These are phyloP conservation scores for Rhinatrema bivittatum DNA, from an alignment of 2,797 vertebrate genomes.

Conservation along the genomic window DNA sequence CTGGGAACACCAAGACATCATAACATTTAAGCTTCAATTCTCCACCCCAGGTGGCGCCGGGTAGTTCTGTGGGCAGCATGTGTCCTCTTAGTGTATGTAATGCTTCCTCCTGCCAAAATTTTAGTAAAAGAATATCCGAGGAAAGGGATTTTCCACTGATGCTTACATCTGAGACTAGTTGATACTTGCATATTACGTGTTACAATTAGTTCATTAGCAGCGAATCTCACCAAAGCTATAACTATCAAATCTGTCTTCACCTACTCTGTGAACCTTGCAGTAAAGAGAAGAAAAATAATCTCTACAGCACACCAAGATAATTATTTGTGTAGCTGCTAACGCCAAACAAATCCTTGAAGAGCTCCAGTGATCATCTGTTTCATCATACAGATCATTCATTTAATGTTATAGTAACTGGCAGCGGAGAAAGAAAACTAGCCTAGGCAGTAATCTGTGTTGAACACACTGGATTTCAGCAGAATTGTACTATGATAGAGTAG, in stretches of 20 bases:
- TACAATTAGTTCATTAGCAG: conserved; percentile 13
- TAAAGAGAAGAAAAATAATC: conserved; percentile 16
- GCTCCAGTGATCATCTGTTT: conserved; percentile 28
- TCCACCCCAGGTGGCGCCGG: conserved; percentile 35
- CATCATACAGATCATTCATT: too few relatives aligned
- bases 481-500: too few relatives aligned
- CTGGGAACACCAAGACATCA: conserved; percentile 37
- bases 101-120: conserved; percentile 30
- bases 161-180: conserved; percentile 14
- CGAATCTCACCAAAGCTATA: conserved; percentile 24
- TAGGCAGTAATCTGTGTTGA: too few relatives aligned
- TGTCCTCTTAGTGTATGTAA: conserved; percentile 41
- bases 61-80: conserved; percentile 24
- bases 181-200: conserved; percentile 19
- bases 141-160: conserved; percentile 31
- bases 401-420: too few relatives aligned
- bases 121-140: conserved; percentile 34
- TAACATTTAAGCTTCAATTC: conserved; percentile 38
- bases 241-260: conserved; percentile 36
- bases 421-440: too few relatives aligned
- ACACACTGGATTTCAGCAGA: too few relatives aligned
- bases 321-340: conserved; percentile 26
- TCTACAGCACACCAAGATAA: conserved; percentile 21
- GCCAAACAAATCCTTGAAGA: conserved; percentile 33
- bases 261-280: conserved; percentile 18